These are phyloP conservation scores for Orbicella faveolata DNA, from an alignment of 64 coral and sea anemone genomes.

Conservation along the genomic window DNA sequence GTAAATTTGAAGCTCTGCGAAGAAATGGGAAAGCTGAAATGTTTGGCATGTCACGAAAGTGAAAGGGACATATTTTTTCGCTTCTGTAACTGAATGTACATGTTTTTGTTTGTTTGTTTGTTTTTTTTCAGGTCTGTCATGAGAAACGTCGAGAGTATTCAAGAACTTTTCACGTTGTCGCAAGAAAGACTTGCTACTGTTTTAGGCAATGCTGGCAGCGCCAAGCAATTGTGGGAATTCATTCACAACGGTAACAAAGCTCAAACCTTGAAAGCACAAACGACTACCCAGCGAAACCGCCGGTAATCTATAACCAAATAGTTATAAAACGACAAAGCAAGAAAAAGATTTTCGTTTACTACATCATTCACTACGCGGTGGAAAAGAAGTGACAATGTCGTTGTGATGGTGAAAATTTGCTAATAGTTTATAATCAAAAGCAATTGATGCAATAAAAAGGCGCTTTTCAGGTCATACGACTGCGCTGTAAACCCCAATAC, in stretches of 20 bases:
- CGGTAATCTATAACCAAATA: too few relatives aligned
- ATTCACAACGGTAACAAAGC: slow-evolving; percentile 44
- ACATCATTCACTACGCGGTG: too few relatives aligned
- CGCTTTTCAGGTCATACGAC: too few relatives aligned
- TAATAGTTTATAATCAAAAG: too few relatives aligned
- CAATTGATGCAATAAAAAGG: too few relatives aligned
- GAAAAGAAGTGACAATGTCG: too few relatives aligned
- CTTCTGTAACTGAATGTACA: not conserved
- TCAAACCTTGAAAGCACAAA: not conserved
- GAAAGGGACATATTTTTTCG: not conserved
- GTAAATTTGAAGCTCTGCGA: too few relatives aligned
- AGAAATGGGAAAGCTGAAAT: not conserved
- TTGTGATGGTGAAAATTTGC: too few relatives aligned
- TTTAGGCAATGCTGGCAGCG: slow-evolving; percentile 50
- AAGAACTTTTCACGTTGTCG: slow-evolving; percentile 37
- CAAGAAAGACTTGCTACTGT: slow-evolving; percentile 46
- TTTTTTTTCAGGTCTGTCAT: slow-evolving; percentile 56
- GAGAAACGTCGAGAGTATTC: slow-evolving; percentile 58
- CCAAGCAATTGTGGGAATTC: slow-evolving; percentile 74
- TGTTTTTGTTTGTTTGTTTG: not conserved
- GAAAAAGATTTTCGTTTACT: too few relatives aligned
- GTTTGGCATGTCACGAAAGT: too few relatives aligned
- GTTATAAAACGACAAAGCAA: too few relatives aligned
- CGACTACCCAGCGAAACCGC: not conserved
- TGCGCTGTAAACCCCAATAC: too few relatives aligned